phyloP scores from a whole-genome alignment of 2,888 invertebrate genomes.

The Drosophila incognita region DNA sequence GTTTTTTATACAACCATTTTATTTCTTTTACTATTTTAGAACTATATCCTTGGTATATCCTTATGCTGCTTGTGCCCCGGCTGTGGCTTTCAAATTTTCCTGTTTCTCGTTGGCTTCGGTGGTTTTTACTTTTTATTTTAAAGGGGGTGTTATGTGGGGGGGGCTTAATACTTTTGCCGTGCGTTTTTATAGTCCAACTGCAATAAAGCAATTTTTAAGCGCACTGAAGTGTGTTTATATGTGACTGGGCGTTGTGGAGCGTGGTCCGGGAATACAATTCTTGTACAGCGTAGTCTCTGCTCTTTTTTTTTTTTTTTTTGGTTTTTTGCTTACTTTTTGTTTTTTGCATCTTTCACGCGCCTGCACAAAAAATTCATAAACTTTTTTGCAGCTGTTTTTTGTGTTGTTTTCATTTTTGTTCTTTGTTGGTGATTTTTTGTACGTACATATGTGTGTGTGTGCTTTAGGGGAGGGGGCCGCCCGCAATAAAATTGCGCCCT shows the following conservation, averaged over 20 bases:
- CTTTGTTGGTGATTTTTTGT: constrained; percentile 36
- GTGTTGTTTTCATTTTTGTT: constrained; percentile 24
- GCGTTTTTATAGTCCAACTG: constrained; percentile 81
- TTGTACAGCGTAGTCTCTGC: constrained; percentile 63
- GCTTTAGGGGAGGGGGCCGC: constrained; percentile 23
- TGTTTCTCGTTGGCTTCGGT: constrained; percentile 55
- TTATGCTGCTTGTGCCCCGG: constrained; percentile 61
- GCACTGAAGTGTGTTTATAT: constrained; percentile 80
- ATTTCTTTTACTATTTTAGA: constrained; percentile 53
- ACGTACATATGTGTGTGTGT: constrained; percentile 14
- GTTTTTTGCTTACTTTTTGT: constrained; percentile 21
- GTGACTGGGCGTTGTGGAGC: constrained; percentile 65
- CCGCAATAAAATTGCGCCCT: constrained; percentile 77
- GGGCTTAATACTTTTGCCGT: constrained; percentile 67
- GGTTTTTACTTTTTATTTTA: constrained; percentile 51
- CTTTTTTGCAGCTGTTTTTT: constrained; percentile 60
- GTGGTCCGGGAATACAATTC: constrained; percentile 51
- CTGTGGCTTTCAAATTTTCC: constrained; percentile 80
- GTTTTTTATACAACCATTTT: constrained; percentile 13
- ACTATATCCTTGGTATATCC: constrained; percentile 71
- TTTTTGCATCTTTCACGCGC: constrained; percentile 81
- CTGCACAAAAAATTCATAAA: constrained; percentile 80
- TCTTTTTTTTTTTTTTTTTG: constrained; percentile 30
- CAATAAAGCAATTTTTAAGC: constrained; percentile 81
- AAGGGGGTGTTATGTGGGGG: constrained; percentile 9